Evolutionary conservation across 2,797 vertebrate species (phyloP).

Genomic region (Lophotriccus pileatus): DNA sequence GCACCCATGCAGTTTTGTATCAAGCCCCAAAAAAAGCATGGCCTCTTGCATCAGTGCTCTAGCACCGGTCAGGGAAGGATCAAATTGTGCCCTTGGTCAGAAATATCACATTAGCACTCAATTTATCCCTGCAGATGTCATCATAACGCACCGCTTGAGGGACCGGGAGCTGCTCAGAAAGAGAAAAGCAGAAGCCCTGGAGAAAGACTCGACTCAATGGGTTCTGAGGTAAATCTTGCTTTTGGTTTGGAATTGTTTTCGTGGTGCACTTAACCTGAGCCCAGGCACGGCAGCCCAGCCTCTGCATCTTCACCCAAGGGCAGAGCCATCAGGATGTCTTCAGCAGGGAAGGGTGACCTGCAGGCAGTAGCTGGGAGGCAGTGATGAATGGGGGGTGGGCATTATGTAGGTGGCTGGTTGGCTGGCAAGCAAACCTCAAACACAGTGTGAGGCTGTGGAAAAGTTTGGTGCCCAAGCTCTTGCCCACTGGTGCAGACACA

Average conservation of each 20-base stretch:
- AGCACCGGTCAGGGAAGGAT: background rate
- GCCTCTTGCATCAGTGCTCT: background rate
- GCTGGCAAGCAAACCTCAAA: background rate
- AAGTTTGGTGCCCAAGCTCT: background rate
- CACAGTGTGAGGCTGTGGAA: background rate
- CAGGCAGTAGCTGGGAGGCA: background rate
- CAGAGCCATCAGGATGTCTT: background rate
- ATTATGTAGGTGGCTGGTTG: background rate
- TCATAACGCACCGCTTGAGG: slow-evolving; percentile 78
- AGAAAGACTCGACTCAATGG: slow-evolving; percentile 86
- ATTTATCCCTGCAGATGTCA: slow-evolving; percentile 72
- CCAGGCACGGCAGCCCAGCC: background rate
- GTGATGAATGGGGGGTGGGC: fast-evolving
- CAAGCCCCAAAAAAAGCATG: background rate
- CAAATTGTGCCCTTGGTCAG: background rate
- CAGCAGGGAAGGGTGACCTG: background rate
- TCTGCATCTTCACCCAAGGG: background rate
- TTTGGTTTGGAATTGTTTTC: background rate
- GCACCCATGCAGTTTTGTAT: background rate
- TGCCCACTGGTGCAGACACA: fast-evolving
- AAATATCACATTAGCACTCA: background rate
- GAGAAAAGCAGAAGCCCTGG: slow-evolving; percentile 86
- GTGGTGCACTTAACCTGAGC: background rate
- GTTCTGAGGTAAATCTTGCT: slow-evolving; percentile 83
- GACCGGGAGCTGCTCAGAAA: slow-evolving; percentile 89